Percentiles rank a stretch among this genome's conserved stretches.
Evolutionary conservation across 2,113 vertebrate genomes (phyloP).

Genomic region (Psophia crepitans): DNA sequence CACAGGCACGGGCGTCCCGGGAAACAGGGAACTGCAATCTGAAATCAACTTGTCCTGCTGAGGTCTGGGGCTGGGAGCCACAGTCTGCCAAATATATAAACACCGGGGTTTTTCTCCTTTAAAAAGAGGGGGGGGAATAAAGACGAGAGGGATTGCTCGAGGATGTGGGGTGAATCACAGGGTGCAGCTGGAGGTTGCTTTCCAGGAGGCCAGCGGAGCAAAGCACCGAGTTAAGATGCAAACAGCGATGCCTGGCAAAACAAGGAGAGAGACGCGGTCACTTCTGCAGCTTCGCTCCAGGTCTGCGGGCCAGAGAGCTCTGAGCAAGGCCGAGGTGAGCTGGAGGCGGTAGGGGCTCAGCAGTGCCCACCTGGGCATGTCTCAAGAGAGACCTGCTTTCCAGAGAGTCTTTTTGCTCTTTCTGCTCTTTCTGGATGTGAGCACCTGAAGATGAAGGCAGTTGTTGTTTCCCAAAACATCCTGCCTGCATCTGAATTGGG

Average conservation of each 20-base stretch:
- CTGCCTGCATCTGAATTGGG: background rate
- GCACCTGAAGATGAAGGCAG: background rate
- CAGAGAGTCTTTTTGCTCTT: background rate
- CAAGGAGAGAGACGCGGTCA: background rate
- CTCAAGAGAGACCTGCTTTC: background rate
- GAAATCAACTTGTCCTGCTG: background rate
- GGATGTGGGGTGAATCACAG: fast-evolving
- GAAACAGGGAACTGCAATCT: fast-evolving
- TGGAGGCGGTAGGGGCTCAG: background rate
- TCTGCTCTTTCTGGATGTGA: background rate
- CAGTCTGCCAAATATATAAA: background rate
- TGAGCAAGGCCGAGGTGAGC: background rate
- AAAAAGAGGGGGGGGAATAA: fast-evolving
- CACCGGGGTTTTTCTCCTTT: background rate
- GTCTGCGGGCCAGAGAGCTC: fast-evolving
- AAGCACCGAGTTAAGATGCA: background rate
- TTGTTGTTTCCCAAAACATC: background rate
- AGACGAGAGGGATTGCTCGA: background rate
- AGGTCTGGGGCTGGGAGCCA: background rate
- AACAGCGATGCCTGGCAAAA: fast-evolving
- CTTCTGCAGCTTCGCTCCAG: fast-evolving
- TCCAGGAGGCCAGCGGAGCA: background rate
- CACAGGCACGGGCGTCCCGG: fast-evolving
- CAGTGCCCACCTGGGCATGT: fast-evolving
- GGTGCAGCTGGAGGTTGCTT: background rate